phyloP scores from a whole-genome alignment of 2,888 invertebrate genomes.

The Trissolcus japonicus region DNA sequence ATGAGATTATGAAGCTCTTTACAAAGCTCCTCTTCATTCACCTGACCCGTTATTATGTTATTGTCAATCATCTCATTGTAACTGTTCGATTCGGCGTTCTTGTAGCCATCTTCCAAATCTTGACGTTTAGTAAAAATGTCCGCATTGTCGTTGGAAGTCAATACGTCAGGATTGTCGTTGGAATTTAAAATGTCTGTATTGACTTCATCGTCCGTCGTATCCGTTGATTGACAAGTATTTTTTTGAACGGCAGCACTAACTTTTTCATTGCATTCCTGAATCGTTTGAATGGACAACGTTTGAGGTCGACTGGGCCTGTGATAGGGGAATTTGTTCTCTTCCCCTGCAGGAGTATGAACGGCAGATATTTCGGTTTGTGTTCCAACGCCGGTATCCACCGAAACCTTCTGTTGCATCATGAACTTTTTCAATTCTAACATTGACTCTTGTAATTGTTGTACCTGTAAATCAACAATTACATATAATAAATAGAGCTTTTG shows the following conservation, averaged over 20 bases:
- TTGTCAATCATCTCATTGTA: constrained; percentile 66
- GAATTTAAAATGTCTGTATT: constrained; percentile 73
- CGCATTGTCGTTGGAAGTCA: constrained; percentile 66
- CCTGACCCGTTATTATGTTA: constrained; percentile 61
- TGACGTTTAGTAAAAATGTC: constrained; percentile 72
- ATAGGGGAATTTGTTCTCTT: constrained; percentile 77
- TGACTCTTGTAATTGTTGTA: constrained; percentile 86
- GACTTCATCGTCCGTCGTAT: constrained; percentile 72
- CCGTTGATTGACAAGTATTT: constrained; percentile 71
- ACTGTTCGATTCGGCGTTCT: constrained; percentile 52
- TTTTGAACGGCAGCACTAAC: constrained; percentile 64
- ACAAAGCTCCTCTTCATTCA: constrained; percentile 70
- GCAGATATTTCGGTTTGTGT: constrained; percentile 90
- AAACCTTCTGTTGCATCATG: constrained; percentile 64
- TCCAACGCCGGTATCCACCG: constrained; percentile 78
- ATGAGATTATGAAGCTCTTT: constrained; percentile 71
- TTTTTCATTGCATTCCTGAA: constrained; percentile 71
- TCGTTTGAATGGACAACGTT: constrained; percentile 71
- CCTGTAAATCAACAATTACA: constrained; percentile 78
- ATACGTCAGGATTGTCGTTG: constrained; percentile 68
- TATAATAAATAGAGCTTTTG: too few relatives aligned
- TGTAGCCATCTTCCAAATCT: constrained; percentile 68
- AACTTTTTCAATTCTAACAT: constrained; percentile 87
- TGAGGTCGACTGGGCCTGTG: constrained; percentile 69
- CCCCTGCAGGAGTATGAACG: constrained; percentile 82